A percentile compares a stretch with the other conserved stretches of the same genome.
Evolutionary conservation across 2,888 invertebrate species (phyloP).

Genomic region (Petrophora chlorosata): DNA sequence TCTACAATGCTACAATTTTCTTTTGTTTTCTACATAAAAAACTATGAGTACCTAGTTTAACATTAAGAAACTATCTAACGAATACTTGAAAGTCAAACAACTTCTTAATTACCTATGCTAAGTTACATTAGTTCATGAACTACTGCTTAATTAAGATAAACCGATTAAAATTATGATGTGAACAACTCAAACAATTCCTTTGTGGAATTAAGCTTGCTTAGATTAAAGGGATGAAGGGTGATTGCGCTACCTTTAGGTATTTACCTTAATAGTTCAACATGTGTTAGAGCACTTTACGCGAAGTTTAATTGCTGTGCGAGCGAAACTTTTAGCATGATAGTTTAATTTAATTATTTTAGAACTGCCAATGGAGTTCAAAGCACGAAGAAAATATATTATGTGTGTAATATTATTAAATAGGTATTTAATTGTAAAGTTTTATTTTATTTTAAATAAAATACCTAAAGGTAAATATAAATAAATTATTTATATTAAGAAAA

Average conservation of each 20-base stretch:
- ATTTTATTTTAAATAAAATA: no score
- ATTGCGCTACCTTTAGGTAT: slow-evolving; percentile 21
- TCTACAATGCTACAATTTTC: no score
- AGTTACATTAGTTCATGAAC: slow-evolving; percentile 24
- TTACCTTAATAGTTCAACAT: slow-evolving; percentile 24
- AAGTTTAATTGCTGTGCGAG: slow-evolving; percentile 4
- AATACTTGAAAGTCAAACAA: slow-evolving; percentile 20
- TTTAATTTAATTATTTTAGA: slow-evolving; percentile 1
- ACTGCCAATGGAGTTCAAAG: no score
- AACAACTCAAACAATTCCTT: slow-evolving; percentile 34
- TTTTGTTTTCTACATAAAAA: no score
- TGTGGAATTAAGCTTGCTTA: slow-evolving; percentile 28
- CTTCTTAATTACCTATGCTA: slow-evolving; percentile 6
- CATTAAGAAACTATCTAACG: no score
- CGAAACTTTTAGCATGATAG: background rate
- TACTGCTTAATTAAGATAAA: slow-evolving; percentile 33
- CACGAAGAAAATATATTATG: no score
- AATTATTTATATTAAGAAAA: no score
- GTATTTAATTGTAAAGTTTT: no score
- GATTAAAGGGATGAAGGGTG: slow-evolving; percentile 29
- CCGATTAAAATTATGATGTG: slow-evolving; percentile 34
- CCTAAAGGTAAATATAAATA: no score
- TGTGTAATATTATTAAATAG: no score
- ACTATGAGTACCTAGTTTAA: no score
- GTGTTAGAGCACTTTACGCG: slow-evolving; percentile 8